Evolutionary conservation across 1,140 invertebrate species (phyloP), one percentile per base, ranked within the genome.

Genomic region (Liolophura sinensis): DNA sequence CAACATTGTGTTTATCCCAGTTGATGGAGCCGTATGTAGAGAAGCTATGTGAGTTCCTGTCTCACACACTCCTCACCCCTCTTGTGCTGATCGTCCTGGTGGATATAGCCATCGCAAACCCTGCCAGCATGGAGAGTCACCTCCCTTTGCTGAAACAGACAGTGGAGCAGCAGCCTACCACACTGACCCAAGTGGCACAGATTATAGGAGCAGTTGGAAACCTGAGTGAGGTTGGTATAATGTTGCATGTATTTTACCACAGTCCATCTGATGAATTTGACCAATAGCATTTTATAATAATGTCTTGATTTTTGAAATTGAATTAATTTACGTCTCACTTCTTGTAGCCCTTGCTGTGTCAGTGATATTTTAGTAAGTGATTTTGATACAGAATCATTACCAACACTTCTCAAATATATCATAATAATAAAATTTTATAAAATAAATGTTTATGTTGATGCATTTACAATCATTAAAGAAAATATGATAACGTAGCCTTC

Each of bases 71-170:
- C 31, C 89, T 89, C 9, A 88, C 88, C 20, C 72, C 86, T 27
- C 81, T 89, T 55, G 90, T 91, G 18, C 85, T 94, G 68, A 90
- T 92, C 85, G 91, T 95, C 40, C 89, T 95, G 76, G 84, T 91
- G 4, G 89, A 91, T 75, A 87, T 95, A 84, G 89, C 92, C 11
- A 86, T 89, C 73, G 88, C 88, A 56, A 87, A 88, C 52, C 89
- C 91, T 0, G 61, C 88, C 50, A 80, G 90, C 51, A 86, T 94
- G 55, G 84, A 88, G 27, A 90, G 91, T 79, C 89, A 93, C 78
- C 82, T 90, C 31, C 84, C 87, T 55, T 88, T 89, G 58, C 86
- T 94, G 68, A 89, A 90, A 71, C 84, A 88, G 63, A 89, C 90
- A 1, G 90, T 89, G 6, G 88, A 90, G 61, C 84, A 88, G 46